These are phyloP conservation scores for Eurosta solidaginis DNA, from an alignment of 1,140 invertebrate genomes.

Conservation along the genomic window DNA sequence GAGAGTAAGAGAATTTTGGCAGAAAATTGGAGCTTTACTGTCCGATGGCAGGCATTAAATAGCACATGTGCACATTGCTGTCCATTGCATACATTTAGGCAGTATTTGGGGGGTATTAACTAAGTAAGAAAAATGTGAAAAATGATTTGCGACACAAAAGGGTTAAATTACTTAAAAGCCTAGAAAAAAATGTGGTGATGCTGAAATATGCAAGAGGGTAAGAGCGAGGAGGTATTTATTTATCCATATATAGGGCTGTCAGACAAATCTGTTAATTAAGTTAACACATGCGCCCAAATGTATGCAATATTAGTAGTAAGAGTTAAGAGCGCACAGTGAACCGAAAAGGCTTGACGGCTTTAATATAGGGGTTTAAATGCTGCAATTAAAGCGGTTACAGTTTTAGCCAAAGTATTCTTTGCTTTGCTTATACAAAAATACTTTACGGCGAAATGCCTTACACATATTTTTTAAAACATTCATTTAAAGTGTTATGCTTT, in stretches of 20 bases:
- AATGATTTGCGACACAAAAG: slow-evolving; percentile 26
- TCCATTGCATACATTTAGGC: background rate
- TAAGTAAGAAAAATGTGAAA: slow-evolving; percentile 25
- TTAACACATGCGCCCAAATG: background rate
- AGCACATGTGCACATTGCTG: background rate
- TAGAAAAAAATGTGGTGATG: too few species aligned
- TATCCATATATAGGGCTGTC: background rate
- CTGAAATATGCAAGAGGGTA: background rate
- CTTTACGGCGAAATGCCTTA: background rate
- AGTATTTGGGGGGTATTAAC: background rate
- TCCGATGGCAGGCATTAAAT: slow-evolving; percentile 2
- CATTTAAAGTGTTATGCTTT: background rate
- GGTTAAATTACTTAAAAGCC: slow-evolving; percentile 25
- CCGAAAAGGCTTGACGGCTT: too few species aligned
- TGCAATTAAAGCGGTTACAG: too few species aligned
- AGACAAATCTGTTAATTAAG: slow-evolving; percentile 19
- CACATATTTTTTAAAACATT: background rate
- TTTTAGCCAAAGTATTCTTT: background rate
- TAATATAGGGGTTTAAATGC: too few species aligned
- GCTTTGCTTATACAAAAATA: background rate
- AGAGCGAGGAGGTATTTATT: background rate
- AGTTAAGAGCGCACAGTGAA: too few species aligned
- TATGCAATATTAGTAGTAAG: too few species aligned
- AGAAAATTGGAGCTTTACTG: background rate
- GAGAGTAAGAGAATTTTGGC: background rate